Evolutionary conservation across 2,888 invertebrate genomes (phyloP), one percentile per base, ranked within the genome.

Genomic region (Amblyteles armatorius): DNA sequence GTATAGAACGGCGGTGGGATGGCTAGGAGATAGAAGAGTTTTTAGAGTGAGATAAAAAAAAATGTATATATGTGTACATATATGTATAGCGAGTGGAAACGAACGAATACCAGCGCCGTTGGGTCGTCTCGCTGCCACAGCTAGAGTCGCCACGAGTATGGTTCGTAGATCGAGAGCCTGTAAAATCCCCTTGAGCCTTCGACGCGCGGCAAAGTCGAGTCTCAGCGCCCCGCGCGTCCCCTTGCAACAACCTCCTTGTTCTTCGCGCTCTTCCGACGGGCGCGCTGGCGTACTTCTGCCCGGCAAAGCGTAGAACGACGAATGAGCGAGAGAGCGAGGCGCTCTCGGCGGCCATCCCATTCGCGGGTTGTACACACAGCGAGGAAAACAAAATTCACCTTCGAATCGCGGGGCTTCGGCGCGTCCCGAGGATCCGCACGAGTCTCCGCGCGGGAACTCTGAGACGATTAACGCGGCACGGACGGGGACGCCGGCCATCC

Each of bases 331-430:
- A 16, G 79, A 76, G 7, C 16, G 71, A 72, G 57, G 79, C 76
- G 78, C 76, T 71, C 74, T 67, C 60, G 80, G 69, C 74, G 79
- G 40, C 77, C 71, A 60, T 65, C 67, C 57, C 65, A 44, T 29
- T 52, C 55, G 26, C 60, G 60, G 60, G 60, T 16, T 60, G 26
- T 4, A 40, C 4, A 16, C 29, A 11, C 60, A 60, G 29, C 9
- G 60, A 60, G 26, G 60, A 60, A 60, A 60, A 60, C 60, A 60
- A 60, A 60, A 60, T 74, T 83, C 79, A 83, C 83, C 83, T 83
- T 83, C 79, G 83, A 76, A 74, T 83, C 69, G 74, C 68, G 73
- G 52, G 60, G 11, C 76, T 83, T 83, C 83, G 40, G 40, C 73
- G 74, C 60, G 50, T 77, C 83, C 78, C 67, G 78, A 68, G 78